Conservation (phyloP, 2,888 invertebrate genomes). For the Plebejus melissa region DNA sequence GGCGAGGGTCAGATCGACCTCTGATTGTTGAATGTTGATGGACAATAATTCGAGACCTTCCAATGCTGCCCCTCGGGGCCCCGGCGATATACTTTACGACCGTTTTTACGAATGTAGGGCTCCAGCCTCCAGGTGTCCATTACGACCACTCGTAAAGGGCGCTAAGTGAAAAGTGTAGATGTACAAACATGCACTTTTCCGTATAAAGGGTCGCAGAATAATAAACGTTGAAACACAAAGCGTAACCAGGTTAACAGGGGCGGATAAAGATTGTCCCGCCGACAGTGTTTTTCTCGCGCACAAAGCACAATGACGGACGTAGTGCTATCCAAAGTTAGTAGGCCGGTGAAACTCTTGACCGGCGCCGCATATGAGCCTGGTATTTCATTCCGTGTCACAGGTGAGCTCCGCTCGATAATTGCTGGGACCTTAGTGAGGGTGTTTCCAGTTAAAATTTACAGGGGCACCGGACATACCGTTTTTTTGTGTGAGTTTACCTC, state of each 20-base stretch:
- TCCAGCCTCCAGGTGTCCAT: slow-evolving; percentile 27
- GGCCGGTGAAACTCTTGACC: slow-evolving; percentile 39
- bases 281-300: slow-evolving; percentile 25
- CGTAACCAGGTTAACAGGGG: slow-evolving; percentile 23
- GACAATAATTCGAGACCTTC: slow-evolving; percentile 74
- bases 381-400: slow-evolving; percentile 59
- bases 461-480: background rate
- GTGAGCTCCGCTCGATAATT: slow-evolving; percentile 48
- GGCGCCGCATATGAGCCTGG: slow-evolving; percentile 43
- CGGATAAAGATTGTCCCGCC: slow-evolving; percentile 19
- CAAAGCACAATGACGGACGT: slow-evolving; percentile 31
- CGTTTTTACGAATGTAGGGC: slow-evolving; percentile 17
- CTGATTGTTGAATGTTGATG: slow-evolving; percentile 64
- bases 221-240: slow-evolving; percentile 18
- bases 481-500: background rate
- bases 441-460: slow-evolving; percentile 8
- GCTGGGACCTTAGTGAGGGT: slow-evolving; percentile 36
- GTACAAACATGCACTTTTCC: slow-evolving; percentile 4
- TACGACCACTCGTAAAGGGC: slow-evolving; percentile 22
- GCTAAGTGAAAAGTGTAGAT: slow-evolving; percentile 15
- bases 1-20: slow-evolving; percentile 63
- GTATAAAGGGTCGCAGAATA: background rate
- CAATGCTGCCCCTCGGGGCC: slow-evolving; percentile 45
- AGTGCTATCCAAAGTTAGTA: slow-evolving; percentile 38
- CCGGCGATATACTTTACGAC: slow-evolving; percentile 27